These are phyloP conservation scores for Icerya purchasi DNA, from an alignment of 2,888 invertebrate genomes.

Conservation along the genomic window DNA sequence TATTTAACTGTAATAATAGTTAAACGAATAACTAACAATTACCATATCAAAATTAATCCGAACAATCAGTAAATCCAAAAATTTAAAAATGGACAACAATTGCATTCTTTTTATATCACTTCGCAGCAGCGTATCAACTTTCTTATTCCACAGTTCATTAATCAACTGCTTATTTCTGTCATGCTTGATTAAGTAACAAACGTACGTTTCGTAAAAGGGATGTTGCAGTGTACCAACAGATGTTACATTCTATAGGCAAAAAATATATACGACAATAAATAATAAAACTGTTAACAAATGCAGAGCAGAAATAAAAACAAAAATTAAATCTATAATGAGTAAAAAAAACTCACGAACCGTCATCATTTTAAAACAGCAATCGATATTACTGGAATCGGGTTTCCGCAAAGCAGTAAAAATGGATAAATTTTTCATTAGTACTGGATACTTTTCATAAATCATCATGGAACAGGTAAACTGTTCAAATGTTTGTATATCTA, in stretches of 20 bases:
- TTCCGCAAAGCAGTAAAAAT: conserved; percentile 1
- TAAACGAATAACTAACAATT: too few relatives aligned
- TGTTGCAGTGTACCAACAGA: conserved; percentile 11
- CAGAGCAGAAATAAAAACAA: conserved; percentile 2
- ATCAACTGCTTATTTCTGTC: not conserved
- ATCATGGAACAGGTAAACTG: conserved; percentile 13
- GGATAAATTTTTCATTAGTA: conserved; percentile 10
- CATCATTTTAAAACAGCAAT: not conserved
- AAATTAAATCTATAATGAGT: not conserved
- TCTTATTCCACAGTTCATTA: conserved; percentile 2
- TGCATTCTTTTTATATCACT: not conserved
- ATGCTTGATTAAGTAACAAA: conserved; percentile 1
- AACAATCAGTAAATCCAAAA: not conserved
- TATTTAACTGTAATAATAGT: too few relatives aligned
- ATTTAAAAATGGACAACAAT: not conserved
- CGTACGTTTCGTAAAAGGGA: conserved; percentile 11
- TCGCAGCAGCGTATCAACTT: not conserved
- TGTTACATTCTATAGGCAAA: conserved; percentile 5
- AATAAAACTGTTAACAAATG: too few relatives aligned
- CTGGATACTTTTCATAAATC: conserved; percentile 10
- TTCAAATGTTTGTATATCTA: conserved; percentile 14
- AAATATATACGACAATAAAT: not conserved
- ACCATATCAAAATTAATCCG: not conserved
- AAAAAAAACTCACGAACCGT: not conserved
- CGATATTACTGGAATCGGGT: not conserved